Evolutionary conservation across 2,797 vertebrate genomes (phyloP).

Genomic region (Myotis pilosus): DNA sequence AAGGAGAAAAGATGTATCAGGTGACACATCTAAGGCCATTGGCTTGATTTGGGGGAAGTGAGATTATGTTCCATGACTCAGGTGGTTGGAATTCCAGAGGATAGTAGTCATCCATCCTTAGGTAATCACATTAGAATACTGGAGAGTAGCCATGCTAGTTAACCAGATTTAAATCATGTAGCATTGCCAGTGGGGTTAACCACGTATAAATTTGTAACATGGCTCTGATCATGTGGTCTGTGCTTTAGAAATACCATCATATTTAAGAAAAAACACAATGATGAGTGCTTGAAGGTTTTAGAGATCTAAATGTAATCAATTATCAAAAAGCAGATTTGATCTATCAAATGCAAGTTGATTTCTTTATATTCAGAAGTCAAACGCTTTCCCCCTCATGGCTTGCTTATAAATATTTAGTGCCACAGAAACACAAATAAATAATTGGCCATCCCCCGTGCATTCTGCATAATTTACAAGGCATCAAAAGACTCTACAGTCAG

Average conservation of each 20-base stretch:
- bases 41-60: not conserved
- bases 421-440: slow-evolving; percentile 45
- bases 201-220: not conserved
- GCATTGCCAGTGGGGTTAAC: not conserved
- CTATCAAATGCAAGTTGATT: slow-evolving; percentile 30
- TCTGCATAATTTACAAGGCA: slow-evolving; percentile 46
- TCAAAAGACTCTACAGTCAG: slow-evolving; percentile 26
- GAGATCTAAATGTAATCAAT: not conserved
- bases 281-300: not conserved
- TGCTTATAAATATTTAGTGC: slow-evolving; percentile 56
- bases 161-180: not conserved
- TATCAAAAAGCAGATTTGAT: slow-evolving; percentile 42
- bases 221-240: not conserved
- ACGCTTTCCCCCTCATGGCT: not conserved
- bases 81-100: not conserved
- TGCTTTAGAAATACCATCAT: slow-evolving; percentile 1
- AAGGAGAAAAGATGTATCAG: not conserved
- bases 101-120: not conserved
- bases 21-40: not conserved
- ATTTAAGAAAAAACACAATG: not conserved
- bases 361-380: slow-evolving; percentile 47
- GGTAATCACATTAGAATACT: not conserved
- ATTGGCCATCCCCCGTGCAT: not conserved
- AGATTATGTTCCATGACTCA: not conserved
- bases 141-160: not conserved